A percentile compares a stretch with the other conserved stretches of the same genome.
Conservation (phyloP, 2,797 vertebrate genomes). For the Schizopygopsis pylzovi region DNA sequence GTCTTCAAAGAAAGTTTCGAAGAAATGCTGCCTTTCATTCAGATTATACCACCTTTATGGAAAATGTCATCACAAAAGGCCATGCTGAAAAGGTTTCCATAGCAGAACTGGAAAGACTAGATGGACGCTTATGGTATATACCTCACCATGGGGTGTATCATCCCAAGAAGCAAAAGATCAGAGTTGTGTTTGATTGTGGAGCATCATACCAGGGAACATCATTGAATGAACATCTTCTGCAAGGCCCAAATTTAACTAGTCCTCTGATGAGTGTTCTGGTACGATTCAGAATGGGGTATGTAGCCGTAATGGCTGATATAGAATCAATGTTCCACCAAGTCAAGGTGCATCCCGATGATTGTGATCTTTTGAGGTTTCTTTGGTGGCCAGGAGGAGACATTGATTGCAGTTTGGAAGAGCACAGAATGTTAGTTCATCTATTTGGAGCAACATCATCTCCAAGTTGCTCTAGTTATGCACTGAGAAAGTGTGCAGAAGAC, state of each 20-base stretch:
- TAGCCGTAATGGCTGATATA: not conserved
- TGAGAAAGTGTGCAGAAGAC: not conserved
- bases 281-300: not conserved
- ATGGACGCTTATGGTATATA: constrained; percentile 18
- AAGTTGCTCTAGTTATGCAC: not conserved
- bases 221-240: not conserved
- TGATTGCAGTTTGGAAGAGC: not conserved
- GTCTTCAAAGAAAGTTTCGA: constrained; percentile 3
- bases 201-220: not conserved
- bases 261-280: not conserved
- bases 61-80: not conserved
- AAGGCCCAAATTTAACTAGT: not conserved
- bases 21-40: not conserved
- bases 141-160: not conserved
- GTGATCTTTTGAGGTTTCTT: not conserved
- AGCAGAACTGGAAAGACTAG: not conserved
- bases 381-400: not conserved
- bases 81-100: constrained; percentile 25
- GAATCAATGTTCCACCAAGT: not conserved
- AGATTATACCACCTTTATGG: constrained; percentile 36
- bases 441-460: not conserved
- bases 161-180: not conserved
- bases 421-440: not conserved
- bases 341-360: not conserved
- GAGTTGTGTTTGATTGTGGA: not conserved